These are phyloP conservation scores for Drosophila melanocephala DNA, from an alignment of 2,888 invertebrate species.

Conservation along the genomic window DNA sequence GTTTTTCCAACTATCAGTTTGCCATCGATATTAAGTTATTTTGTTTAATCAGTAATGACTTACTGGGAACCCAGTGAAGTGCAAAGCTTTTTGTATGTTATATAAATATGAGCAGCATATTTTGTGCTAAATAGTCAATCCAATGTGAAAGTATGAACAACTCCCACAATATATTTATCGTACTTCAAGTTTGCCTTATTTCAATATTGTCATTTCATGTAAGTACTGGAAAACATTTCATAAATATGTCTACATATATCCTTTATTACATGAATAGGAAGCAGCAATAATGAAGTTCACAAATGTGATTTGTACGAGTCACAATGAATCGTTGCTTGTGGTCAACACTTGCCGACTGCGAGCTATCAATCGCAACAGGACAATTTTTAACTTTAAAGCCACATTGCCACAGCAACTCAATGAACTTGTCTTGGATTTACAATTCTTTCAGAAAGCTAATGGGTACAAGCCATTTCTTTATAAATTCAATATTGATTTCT, in stretches of 20 bases:
- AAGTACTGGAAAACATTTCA: not conserved
- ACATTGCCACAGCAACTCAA: not conserved
- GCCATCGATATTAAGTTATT: too few species aligned
- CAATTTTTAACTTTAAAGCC: not conserved
- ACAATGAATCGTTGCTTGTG: not conserved
- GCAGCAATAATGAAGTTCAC: not conserved
- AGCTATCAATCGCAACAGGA: not conserved
- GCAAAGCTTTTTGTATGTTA: not conserved
- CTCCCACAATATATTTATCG: not conserved
- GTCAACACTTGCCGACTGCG: not conserved
- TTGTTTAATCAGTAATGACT: too few species aligned
- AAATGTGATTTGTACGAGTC: not conserved
- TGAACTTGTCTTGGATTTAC: too few species aligned
- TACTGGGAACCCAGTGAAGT: too few species aligned
- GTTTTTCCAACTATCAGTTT: too few species aligned
- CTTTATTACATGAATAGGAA: not conserved
- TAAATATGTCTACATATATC: too few species aligned
- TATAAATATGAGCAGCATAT: not conserved
- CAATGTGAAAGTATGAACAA: not conserved
- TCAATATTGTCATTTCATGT: not conserved
- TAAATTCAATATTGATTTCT: not conserved
- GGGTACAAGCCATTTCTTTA: slow-evolving; percentile 5
- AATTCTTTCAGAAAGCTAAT: not conserved
- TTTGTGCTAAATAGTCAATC: not conserved
- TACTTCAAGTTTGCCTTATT: not conserved